Percentiles rank a stretch among this genome's conserved stretches.
Evolutionary conservation across 2,888 invertebrate species (phyloP).

Genomic region (Salticus scenicus): DNA sequence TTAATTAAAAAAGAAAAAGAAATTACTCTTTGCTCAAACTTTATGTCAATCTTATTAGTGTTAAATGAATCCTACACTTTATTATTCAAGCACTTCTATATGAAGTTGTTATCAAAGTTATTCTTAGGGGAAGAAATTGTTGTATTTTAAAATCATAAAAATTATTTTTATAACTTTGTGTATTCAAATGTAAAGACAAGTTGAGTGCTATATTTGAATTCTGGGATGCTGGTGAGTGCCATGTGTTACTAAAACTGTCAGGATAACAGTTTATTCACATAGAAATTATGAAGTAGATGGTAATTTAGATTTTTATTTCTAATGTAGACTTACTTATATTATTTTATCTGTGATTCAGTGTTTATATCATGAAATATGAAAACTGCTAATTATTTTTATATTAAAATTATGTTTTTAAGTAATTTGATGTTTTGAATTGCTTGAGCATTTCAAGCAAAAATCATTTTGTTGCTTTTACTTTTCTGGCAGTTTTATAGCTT

Average conservation of each 20-base stretch:
- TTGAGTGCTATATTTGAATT: background rate
- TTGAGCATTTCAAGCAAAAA: too few species aligned
- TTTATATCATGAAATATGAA: too few species aligned
- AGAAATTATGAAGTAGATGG: background rate
- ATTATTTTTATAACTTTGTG: slow-evolving; percentile 17
- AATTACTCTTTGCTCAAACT: background rate
- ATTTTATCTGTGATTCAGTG: too few species aligned
- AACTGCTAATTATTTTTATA: too few species aligned
- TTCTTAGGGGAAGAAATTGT: slow-evolving; percentile 5
- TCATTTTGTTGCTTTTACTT: too few species aligned
- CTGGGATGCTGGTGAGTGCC: background rate
- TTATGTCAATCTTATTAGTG: slow-evolving; percentile 9
- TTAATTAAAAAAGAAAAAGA: background rate
- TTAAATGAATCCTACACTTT: background rate
- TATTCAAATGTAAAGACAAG: background rate
- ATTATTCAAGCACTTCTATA: slow-evolving; percentile 1
- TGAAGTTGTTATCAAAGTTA: slow-evolving; percentile 16
- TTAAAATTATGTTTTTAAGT: too few species aligned
- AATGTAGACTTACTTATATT: too few species aligned
- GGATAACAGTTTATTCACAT: background rate
- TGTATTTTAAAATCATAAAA: slow-evolving; percentile 5
- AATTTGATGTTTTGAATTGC: too few species aligned
- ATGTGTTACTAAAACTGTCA: background rate
- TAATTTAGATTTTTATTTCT: too few species aligned
- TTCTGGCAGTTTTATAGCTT: too few species aligned